phyloP scores from a whole-genome alignment of 2,888 invertebrate genomes.

The Drymonia ruficornis region DNA sequence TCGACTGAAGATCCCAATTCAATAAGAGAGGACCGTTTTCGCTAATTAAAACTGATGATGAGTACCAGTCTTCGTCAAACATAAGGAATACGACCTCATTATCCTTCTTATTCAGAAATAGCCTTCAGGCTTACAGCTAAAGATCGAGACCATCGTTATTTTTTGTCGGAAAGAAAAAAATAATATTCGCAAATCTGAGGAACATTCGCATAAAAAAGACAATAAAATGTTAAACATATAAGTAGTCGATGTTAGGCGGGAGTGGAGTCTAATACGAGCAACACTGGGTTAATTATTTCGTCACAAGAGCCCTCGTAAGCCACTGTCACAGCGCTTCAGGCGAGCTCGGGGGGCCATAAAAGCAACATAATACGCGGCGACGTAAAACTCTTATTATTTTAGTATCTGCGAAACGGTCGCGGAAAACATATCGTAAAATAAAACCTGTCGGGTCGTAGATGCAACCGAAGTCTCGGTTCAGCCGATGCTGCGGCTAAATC shows the following conservation, averaged over 20 bases:
- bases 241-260: constrained; percentile 58
- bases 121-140: constrained; percentile 34
- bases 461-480: constrained; percentile 64
- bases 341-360: constrained; percentile 77
- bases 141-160: constrained; percentile 34
- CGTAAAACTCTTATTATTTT: constrained; percentile 84
- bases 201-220: constrained; percentile 37
- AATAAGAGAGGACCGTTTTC: constrained; percentile 36
- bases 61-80: constrained; percentile 30
- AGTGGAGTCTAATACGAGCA: constrained; percentile 72
- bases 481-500: constrained; percentile 72
- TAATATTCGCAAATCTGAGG: constrained; percentile 30
- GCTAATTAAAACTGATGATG: constrained; percentile 43
- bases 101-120: constrained; percentile 40
- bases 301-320: constrained; percentile 80
- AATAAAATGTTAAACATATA: constrained; percentile 60
- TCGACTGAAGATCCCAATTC: constrained; percentile 21
- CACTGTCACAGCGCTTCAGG: constrained; percentile 77
- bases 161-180: constrained; percentile 28
- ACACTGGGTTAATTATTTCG: constrained; percentile 81
- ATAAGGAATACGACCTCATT: constrained; percentile 43
- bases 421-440: constrained; percentile 82
- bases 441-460: constrained; percentile 71
- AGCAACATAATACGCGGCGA: constrained; percentile 80
- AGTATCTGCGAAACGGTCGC: constrained; percentile 81